phyloP scores from a whole-genome alignment of 2,113 vertebrate genomes.

The Balaenoptera acutorostrata region DNA sequence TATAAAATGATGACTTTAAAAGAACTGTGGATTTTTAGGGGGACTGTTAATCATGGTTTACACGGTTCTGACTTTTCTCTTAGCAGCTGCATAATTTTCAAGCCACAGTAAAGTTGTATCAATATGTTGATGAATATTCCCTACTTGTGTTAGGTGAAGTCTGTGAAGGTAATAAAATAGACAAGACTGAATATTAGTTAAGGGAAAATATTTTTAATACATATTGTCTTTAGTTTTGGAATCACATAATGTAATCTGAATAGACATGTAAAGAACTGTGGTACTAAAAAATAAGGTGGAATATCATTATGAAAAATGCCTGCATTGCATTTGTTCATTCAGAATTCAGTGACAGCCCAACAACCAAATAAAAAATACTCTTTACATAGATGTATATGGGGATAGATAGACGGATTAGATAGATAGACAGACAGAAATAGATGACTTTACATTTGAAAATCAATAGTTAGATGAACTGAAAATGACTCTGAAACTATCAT shows the following conservation, averaged over 20 bases:
- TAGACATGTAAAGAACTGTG: not conserved
- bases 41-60: not conserved
- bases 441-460: not conserved
- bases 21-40: not conserved
- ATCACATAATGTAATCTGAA: not conserved
- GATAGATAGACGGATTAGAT: not conserved
- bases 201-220: not conserved
- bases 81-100: not conserved
- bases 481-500: not conserved
- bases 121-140: conserved; percentile 10
- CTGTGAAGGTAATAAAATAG: not conserved
- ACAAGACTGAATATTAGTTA: not conserved
- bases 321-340: not conserved
- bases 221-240: not conserved
- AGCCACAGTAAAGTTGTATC: conserved; percentile 2
- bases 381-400: not conserved
- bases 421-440: not conserved
- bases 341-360: not conserved
- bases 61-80: not conserved
- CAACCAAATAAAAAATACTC: not conserved
- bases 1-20: not conserved
- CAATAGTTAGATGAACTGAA: not conserved
- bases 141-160: not conserved
- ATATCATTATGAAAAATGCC: not conserved
- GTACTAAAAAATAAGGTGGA: not conserved